Conservation (phyloP, 2,888 invertebrate species). For the Aspidiotus rigidus region DNA sequence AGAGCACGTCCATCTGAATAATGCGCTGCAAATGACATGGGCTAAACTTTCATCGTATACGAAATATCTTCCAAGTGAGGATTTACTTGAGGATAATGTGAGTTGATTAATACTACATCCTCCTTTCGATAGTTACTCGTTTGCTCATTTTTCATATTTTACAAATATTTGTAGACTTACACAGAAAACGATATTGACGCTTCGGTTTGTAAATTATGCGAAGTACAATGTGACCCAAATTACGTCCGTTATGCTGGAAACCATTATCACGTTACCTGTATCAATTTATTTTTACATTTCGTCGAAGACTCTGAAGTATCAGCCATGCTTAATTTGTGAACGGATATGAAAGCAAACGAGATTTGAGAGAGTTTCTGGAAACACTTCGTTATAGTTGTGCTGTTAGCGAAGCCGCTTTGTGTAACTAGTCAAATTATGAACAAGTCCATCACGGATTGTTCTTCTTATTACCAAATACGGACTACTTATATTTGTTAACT, state of each 20-base stretch:
- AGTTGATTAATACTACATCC: not conserved
- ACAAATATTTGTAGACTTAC: conserved; percentile 12
- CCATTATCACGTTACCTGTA: conserved; percentile 35
- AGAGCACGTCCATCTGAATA: conserved; percentile 14
- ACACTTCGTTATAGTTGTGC: too few species aligned
- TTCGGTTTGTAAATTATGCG: conserved; percentile 34
- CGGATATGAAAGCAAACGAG: not conserved
- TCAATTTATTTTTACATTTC: conserved; percentile 35
- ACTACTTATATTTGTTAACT: too few species aligned
- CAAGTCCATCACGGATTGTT: too few species aligned
- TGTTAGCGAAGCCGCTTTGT: too few species aligned
- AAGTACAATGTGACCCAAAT: conserved; percentile 34
- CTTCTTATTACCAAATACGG: too few species aligned
- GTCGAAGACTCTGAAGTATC: conserved; percentile 34
- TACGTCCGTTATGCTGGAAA: conserved; percentile 30
- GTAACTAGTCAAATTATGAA: too few species aligned
- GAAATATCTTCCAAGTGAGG: conserved; percentile 22
- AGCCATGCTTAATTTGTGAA: conserved; percentile 21
- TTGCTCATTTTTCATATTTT: too few species aligned
- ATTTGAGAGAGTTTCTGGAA: not conserved
- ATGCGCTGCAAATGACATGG: conserved; percentile 19
- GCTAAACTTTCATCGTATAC: conserved; percentile 20
- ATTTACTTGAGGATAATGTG: conserved; percentile 19
- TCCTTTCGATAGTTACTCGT: not conserved
- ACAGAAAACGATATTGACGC: conserved; percentile 22